phyloP scores from a whole-genome alignment of 2,888 invertebrate genomes.

The Cenopis cana region DNA sequence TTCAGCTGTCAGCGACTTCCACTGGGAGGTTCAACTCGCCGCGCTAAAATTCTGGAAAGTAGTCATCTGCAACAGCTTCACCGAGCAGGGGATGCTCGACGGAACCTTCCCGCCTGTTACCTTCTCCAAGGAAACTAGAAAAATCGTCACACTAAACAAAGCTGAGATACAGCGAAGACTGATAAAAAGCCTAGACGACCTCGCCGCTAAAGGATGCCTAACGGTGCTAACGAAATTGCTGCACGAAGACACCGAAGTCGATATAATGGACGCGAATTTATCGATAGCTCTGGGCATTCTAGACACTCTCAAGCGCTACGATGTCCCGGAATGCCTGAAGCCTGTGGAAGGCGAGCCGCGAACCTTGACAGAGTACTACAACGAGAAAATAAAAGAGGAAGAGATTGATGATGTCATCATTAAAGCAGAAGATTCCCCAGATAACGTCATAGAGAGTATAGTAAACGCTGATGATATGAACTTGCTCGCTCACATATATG shows the following conservation, averaged over 20 bases:
- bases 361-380: conserved; percentile 61
- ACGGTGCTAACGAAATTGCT: conserved; percentile 88
- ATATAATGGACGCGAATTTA: conserved; percentile 87
- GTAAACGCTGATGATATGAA: conserved; percentile 86
- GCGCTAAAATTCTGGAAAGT: conserved; percentile 90
- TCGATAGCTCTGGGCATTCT: conserved; percentile 82
- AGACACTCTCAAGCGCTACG: conserved; percentile 83
- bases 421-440: conserved; percentile 56
- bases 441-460: conserved; percentile 88
- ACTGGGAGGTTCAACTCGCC: conserved; percentile 92
- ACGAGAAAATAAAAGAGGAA: conserved; percentile 58
- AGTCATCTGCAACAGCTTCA: conserved; percentile 87
- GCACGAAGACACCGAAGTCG: conserved; percentile 89
- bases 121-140: conserved; percentile 91
- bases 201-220: conserved; percentile 89
- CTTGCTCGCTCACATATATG: conserved; percentile 86
- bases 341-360: conserved; percentile 58
- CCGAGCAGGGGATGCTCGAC: conserved; percentile 93
- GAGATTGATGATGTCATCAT: conserved; percentile 49
- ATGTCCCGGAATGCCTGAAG: conserved; percentile 70
- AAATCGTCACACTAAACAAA: conserved; percentile 90
- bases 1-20: conserved; percentile 89
- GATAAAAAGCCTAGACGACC: conserved; percentile 87
- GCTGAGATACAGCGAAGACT: conserved; percentile 87
- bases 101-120: conserved; percentile 91